Evolutionary conservation across 2,113 vertebrate genomes (phyloP).

Genomic region (Macquaria ambigua): DNA sequence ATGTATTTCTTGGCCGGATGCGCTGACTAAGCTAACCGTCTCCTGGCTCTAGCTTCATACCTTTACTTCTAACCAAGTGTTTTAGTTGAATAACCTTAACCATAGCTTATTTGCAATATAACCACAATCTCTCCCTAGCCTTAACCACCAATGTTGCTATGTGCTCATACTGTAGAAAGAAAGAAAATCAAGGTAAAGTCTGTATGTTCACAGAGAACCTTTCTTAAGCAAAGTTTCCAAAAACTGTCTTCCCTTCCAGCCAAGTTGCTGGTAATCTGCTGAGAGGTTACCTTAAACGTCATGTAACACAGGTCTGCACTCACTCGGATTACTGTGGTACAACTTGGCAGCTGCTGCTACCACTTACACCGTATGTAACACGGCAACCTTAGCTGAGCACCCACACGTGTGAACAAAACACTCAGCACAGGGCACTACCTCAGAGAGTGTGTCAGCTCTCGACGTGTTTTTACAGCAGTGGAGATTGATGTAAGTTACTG

Average conservation of each 20-base stretch:
- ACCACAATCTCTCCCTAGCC: neutral
- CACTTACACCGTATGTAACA: slow-evolving; percentile 3
- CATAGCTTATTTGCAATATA: neutral
- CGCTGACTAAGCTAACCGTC: too few relatives aligned
- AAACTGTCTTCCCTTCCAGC: neutral
- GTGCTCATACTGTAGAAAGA: neutral
- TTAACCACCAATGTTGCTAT: neutral
- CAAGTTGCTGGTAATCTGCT: slow-evolving; percentile 23
- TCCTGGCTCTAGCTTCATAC: too few relatives aligned
- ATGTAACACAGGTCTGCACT: slow-evolving; percentile 31
- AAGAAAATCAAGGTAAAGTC: neutral
- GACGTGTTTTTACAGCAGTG: slow-evolving; percentile 2
- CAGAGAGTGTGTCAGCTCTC: slow-evolving; percentile 15
- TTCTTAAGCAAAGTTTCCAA: neutral
- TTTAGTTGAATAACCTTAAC: neutral
- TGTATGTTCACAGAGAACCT: neutral
- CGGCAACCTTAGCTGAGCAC: slow-evolving; percentile 1
- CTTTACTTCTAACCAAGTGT: neutral
- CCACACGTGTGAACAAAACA: slow-evolving; percentile 35
- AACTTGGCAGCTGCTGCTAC: slow-evolving; percentile 8
- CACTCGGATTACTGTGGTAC: slow-evolving; percentile 15
- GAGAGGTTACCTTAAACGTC: slow-evolving; percentile 30
- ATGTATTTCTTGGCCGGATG: too few relatives aligned
- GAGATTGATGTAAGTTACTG: neutral
- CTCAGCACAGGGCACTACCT: slow-evolving; percentile 18